Evolutionary conservation across 2,888 invertebrate species (phyloP).

Genomic region (Drosophila nr. perissopoda): DNA sequence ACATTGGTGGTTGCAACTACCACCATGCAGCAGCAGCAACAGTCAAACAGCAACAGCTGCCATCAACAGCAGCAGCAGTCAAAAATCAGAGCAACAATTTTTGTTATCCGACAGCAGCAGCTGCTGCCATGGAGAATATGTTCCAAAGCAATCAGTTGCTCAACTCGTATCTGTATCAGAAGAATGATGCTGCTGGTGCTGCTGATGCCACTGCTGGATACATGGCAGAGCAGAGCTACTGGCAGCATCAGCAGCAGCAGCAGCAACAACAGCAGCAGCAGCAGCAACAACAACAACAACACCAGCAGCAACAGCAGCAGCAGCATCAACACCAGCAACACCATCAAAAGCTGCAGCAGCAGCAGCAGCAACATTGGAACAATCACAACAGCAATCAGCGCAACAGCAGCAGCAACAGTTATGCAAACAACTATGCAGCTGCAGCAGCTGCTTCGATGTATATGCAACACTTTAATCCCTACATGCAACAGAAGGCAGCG

Average conservation of each 20-base stretch:
- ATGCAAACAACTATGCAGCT: constrained; percentile 72
- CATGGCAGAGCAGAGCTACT: constrained; percentile 69
- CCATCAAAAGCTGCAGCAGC: constrained; percentile 52
- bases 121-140: constrained; percentile 68
- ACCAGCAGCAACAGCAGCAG: constrained; percentile 41
- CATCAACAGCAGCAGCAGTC: constrained; percentile 47
- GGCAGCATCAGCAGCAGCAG: constrained; percentile 72
- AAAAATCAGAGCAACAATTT: constrained; percentile 66
- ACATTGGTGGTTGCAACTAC: constrained; percentile 38
- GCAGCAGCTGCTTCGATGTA: constrained; percentile 74
- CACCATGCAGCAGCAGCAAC: constrained; percentile 39
- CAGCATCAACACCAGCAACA: constrained; percentile 42
- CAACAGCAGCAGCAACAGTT: constrained; percentile 51
- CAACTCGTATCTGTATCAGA: constrained; percentile 71
- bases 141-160: constrained; percentile 70
- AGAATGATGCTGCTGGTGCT: constrained; percentile 51
- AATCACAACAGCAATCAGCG: constrained; percentile 50
- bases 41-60: constrained; percentile 50
- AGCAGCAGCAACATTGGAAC: constrained; percentile 49
- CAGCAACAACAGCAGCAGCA: constrained; percentile 58
- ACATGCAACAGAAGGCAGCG: constrained; percentile 75
- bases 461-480: constrained; percentile 79
- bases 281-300: constrained; percentile 48
- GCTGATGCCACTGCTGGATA: constrained; percentile 43
- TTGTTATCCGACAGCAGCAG: constrained; percentile 55